phyloP scores from a whole-genome alignment of 2,797 vertebrate species.

The Basileuterus tristriatus region DNA sequence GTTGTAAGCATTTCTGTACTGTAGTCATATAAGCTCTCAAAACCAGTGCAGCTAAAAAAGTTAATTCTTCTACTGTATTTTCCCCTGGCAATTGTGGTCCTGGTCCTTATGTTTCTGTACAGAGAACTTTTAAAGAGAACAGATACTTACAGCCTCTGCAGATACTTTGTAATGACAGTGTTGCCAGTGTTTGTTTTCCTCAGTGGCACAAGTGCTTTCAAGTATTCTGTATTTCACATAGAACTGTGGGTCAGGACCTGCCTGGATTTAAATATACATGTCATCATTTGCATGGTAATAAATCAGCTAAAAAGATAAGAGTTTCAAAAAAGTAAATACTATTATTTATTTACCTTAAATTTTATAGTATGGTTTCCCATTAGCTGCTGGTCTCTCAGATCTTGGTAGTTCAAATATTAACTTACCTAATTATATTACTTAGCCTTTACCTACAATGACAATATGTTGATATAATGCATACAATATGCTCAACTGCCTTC shows the following conservation, averaged over 20 bases:
- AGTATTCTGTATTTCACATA: constrained; percentile 78
- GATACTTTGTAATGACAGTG: constrained; percentile 80
- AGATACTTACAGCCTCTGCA: constrained; percentile 72
- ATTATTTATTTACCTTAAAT: not conserved
- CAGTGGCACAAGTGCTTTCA: constrained; percentile 77
- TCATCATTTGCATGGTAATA: constrained; percentile 8
- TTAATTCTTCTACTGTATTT: not conserved
- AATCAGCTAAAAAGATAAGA: not conserved
- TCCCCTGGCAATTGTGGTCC: not conserved
- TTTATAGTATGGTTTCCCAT: not conserved
- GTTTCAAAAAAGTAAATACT: not conserved
- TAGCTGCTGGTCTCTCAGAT: not conserved
- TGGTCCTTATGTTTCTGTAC: not conserved
- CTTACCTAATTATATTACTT: not conserved
- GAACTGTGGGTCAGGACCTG: constrained; percentile 66
- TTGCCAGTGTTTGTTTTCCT: constrained; percentile 77
- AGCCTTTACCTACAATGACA: not conserved
- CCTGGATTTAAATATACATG: constrained; percentile 54
- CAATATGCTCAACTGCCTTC: not conserved
- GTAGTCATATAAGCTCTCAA: not conserved
- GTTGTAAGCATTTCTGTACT: not conserved
- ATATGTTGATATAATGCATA: not conserved
- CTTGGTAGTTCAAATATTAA: not conserved
- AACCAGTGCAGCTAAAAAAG: not conserved
- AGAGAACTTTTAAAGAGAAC: not conserved